Evolutionary conservation across 2,797 vertebrate genomes (phyloP).

Genomic region (Ibycter americanus): DNA sequence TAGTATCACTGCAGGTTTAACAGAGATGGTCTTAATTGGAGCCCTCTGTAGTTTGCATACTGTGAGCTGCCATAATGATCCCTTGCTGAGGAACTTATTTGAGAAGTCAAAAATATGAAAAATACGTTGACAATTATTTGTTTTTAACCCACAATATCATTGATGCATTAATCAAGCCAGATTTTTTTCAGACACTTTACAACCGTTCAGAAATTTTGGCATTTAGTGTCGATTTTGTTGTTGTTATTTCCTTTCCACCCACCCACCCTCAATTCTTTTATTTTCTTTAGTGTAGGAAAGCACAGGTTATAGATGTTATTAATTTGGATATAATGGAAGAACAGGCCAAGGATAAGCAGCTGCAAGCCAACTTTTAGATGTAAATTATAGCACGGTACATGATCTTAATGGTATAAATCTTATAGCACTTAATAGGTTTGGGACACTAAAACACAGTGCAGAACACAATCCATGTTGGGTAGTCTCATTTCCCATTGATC

Average conservation of each 20-base stretch:
- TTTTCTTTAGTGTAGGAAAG: neutral
- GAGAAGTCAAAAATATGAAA: conserved; percentile 1
- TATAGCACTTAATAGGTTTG: conserved; percentile 18
- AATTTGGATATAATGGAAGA: conserved; percentile 43
- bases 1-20: conserved; percentile 13
- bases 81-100: conserved; percentile 29
- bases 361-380: conserved; percentile 33
- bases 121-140: neutral
- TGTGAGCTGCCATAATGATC: conserved; percentile 16
- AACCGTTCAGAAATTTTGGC: neutral
- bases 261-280: fast-evolving
- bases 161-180: neutral
- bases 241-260: neutral
- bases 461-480: neutral
- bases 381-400: conserved; percentile 28
- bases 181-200: neutral
- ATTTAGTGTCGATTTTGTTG: neutral
- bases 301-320: neutral
- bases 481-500: conserved; percentile 18
- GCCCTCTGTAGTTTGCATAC: conserved; percentile 44
- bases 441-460: conserved; percentile 21
- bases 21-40: neutral
- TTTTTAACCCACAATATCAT: conserved; percentile 19
- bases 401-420: conserved; percentile 57
- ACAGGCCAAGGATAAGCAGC: conserved; percentile 29